A percentile compares a stretch with the other conserved stretches of the same genome.
These are phyloP conservation scores for Microtus agrestis DNA, from an alignment of 2,797 vertebrate genomes.

Conservation along the genomic window DNA sequence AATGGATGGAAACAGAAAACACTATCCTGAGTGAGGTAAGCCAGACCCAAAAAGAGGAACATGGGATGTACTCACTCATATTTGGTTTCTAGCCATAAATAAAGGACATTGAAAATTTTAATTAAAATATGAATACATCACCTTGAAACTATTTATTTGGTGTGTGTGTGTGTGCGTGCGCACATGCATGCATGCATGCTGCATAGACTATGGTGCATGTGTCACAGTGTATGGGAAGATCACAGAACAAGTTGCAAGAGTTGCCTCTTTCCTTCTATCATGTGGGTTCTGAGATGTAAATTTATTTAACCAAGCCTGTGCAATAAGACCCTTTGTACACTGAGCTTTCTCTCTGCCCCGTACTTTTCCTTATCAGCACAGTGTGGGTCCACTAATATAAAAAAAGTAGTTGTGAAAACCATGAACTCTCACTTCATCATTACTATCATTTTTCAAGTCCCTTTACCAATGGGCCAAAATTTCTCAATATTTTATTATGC, in stretches of 20 bases:
- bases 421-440: constrained; percentile 25
- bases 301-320: not conserved
- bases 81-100: too few species aligned
- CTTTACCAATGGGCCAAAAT: constrained; percentile 10
- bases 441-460: not conserved
- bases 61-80: too few species aligned
- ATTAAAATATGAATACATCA: not conserved
- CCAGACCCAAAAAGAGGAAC: too few species aligned
- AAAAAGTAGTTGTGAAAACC: not conserved
- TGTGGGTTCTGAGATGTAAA: not conserved
- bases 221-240: not conserved
- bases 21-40: too few species aligned
- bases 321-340: not conserved
- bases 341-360: not conserved
- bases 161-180: not conserved
- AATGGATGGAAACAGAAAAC: too few species aligned
- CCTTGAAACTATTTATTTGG: not conserved
- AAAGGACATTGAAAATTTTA: not conserved
- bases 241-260: not conserved
- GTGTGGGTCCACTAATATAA: not conserved
- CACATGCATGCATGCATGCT: too few species aligned
- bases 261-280: not conserved
- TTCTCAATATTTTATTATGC: not conserved
- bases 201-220: not conserved
- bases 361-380: constrained; percentile 17